Conservation (phyloP, 2,888 invertebrate species). For the Drosophila infuscata region DNA sequence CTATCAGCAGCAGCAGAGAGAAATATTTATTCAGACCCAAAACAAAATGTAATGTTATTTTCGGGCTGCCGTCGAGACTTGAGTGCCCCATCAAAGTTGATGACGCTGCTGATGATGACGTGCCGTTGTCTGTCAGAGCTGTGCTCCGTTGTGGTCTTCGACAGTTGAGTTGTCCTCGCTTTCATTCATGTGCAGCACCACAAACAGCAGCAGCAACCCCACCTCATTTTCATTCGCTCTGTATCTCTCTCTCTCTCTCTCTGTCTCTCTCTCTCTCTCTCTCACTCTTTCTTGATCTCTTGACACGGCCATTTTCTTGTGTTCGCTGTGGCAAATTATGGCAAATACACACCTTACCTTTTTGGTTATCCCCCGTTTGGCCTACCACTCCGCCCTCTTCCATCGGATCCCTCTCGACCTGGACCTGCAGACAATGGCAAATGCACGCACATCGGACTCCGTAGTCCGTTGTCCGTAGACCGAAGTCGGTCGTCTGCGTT, state of each 20-base stretch:
- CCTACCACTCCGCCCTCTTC: background rate
- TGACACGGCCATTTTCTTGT: conserved; percentile 50
- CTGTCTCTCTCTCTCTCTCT: background rate
- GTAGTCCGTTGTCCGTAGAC: conserved; percentile 7
- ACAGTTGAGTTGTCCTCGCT: conserved; percentile 71
- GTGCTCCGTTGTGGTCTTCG: conserved; percentile 33
- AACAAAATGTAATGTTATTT: conserved; percentile 73
- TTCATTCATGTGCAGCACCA: conserved; percentile 66
- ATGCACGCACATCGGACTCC: conserved; percentile 27
- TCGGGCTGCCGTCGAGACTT: conserved; percentile 53
- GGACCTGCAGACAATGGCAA: conserved; percentile 39
- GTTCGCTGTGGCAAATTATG: conserved; percentile 82
- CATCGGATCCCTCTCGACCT: background rate
- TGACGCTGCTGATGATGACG: conserved; percentile 75
- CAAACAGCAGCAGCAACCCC: conserved; percentile 2
- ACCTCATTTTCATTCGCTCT: conserved; percentile 1
- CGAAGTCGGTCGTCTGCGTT: background rate
- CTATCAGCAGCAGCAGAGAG: conserved; percentile 59
- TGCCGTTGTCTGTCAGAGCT: conserved; percentile 58
- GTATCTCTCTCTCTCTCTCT: background rate
- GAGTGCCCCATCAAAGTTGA: conserved; percentile 70
- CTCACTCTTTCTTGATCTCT: background rate
- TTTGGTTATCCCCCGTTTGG: conserved; percentile 18
- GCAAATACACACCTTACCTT: conserved; percentile 81
- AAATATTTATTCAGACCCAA: conserved; percentile 81